Conservation (phyloP, 2,797 vertebrate species). For the Halcyon badia region DNA sequence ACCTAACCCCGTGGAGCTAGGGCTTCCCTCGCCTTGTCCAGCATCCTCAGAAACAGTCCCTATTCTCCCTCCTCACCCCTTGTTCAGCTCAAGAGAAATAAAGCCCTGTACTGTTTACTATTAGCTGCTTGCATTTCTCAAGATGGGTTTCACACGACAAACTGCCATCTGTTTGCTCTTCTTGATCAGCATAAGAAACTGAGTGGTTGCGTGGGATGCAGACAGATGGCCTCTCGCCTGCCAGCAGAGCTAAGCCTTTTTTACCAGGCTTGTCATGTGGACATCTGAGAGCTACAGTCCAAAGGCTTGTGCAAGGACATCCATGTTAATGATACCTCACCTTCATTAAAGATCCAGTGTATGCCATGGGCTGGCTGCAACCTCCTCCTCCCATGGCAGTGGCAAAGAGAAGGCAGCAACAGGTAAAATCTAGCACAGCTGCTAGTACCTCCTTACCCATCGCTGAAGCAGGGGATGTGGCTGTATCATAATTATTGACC, state of each 20-base stretch:
- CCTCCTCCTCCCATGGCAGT: background rate
- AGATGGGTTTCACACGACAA: background rate
- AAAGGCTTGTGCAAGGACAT: background rate
- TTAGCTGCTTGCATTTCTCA: background rate
- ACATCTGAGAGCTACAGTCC: background rate
- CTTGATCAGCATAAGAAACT: background rate
- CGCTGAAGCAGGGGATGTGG: background rate
- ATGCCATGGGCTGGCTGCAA: background rate
- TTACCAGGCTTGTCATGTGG: background rate
- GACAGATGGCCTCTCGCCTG: background rate
- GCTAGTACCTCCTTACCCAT: background rate
- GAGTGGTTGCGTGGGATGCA: background rate
- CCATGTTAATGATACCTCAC: background rate
- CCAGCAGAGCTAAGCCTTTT: background rate
- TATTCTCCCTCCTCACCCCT: background rate
- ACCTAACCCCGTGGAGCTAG: fast-evolving
- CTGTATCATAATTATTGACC: background rate
- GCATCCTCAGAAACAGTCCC: background rate
- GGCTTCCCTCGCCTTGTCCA: background rate
- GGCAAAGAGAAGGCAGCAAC: background rate
- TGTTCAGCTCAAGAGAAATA: background rate
- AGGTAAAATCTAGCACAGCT: background rate
- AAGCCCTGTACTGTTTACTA: background rate
- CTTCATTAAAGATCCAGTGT: background rate
- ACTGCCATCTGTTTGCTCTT: background rate